phyloP scores from a whole-genome alignment of 2,797 vertebrate species.

The Sciurus carolinensis region DNA sequence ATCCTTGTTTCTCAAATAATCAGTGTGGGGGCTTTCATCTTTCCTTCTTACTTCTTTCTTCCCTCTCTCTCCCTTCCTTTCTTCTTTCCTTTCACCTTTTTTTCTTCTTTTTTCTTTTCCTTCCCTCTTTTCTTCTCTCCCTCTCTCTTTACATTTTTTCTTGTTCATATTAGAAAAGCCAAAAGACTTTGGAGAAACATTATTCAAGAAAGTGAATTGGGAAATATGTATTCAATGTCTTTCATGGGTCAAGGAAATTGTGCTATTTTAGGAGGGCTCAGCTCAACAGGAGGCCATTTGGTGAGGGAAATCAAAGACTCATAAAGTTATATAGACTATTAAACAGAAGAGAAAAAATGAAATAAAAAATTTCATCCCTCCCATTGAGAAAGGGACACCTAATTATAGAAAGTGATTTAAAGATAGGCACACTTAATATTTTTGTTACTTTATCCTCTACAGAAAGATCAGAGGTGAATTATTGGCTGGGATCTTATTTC shows the following conservation, averaged over 20 bases:
- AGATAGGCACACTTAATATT: constrained; percentile 20
- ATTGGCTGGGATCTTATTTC: not conserved
- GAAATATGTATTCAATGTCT: constrained; percentile 27
- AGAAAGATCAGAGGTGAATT: constrained; percentile 57
- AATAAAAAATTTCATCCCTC: not conserved
- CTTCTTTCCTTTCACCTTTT: not conserved
- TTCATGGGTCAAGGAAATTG: constrained; percentile 55
- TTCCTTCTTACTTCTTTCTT: fast-evolving
- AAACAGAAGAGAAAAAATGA: constrained; percentile 44
- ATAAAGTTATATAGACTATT: constrained; percentile 37
- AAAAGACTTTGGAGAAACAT: constrained; percentile 20
- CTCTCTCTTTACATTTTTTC: not conserved
- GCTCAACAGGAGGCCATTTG: not conserved
- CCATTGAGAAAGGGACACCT: constrained; percentile 7
- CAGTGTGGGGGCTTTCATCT: not conserved
- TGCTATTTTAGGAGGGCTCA: constrained; percentile 4
- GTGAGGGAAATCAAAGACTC: constrained; percentile 19
- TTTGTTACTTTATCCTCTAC: constrained; percentile 39
- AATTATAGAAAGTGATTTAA: constrained; percentile 39
- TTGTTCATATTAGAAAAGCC: constrained; percentile 36
- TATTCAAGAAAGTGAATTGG: constrained; percentile 10
- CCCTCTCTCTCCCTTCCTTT: not conserved
- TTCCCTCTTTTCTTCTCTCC: no score
- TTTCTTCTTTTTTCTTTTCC: no score
- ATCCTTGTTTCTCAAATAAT: constrained; percentile 12